Conservation (phyloP, 2,113 vertebrate species). For the Eidolon helvum region DNA sequence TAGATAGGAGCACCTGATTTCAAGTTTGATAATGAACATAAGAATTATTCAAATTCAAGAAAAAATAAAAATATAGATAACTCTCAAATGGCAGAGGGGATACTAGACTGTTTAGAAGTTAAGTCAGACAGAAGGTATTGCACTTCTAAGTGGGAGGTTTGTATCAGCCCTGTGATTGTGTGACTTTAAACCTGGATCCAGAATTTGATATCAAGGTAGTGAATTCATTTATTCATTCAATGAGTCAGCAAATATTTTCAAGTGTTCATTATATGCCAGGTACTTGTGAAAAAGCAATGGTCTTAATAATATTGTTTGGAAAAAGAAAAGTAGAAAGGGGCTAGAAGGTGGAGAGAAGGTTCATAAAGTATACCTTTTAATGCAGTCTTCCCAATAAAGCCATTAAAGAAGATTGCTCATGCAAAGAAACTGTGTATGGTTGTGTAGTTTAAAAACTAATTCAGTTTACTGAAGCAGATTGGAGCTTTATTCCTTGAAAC, state of each 20-base stretch:
- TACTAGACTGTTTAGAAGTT: not conserved
- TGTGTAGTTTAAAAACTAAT: constrained; percentile 66
- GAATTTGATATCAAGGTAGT: not conserved
- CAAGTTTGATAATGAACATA: not conserved
- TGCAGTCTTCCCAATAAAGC: constrained; percentile 11
- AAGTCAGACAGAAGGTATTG: not conserved
- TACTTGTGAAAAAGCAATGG: not conserved
- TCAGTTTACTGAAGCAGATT: constrained; percentile 62
- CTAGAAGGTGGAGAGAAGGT: not conserved
- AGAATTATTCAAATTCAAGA: not conserved
- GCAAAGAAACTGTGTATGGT: not conserved
- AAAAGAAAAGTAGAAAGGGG: not conserved
- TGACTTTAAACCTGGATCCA: not conserved
- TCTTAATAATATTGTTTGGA: not conserved
- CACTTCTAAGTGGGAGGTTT: not conserved
- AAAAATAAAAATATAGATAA: not conserved
- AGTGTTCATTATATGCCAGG: not conserved
- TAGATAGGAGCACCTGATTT: constrained; percentile 5
- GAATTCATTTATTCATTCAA: constrained; percentile 21
- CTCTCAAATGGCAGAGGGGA: not conserved
- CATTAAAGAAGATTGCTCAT: constrained; percentile 46
- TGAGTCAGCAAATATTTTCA: constrained; percentile 44
- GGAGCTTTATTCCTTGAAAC: constrained; percentile 65
- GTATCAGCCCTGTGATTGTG: not conserved
- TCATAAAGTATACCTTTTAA: constrained; percentile 29